These are phyloP conservation scores for Phortica magna DNA, from an alignment of 2,888 invertebrate species.

Conservation along the genomic window DNA sequence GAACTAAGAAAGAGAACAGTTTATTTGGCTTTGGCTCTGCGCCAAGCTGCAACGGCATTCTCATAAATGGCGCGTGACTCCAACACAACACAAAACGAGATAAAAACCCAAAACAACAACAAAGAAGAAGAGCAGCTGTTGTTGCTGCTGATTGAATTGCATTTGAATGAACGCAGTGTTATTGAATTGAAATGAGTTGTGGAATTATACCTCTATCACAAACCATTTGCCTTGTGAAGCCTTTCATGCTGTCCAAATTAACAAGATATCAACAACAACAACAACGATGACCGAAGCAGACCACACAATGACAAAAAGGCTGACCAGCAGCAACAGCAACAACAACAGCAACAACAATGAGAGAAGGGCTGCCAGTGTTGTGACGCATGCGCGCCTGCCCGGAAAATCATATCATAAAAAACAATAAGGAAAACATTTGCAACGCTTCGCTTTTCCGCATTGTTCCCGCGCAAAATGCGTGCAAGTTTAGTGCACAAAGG, in stretches of 20 bases:
- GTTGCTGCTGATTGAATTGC: not conserved
- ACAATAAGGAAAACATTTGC: not conserved
- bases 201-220: no score
- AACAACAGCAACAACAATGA: not conserved
- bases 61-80: slow-evolving; percentile 18
- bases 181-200: no score
- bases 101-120: not conserved
- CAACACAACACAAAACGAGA: not conserved
- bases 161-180: no score
- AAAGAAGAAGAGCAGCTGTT: not conserved
- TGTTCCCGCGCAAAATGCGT: no score
- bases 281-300: not conserved
- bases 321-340: not conserved
- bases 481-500: no score
- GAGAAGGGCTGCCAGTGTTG: not conserved
- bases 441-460: no score
- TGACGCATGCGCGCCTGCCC: not conserved
- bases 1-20: not conserved
- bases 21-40: not conserved
- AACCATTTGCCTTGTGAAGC: no score
- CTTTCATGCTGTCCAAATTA: no score
- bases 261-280: no score
- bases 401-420: not conserved
- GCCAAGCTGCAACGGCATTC: not conserved
- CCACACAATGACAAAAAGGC: not conserved